Conservation (phyloP, 2,113 vertebrate genomes). For the Aplodontia rufa region DNA sequence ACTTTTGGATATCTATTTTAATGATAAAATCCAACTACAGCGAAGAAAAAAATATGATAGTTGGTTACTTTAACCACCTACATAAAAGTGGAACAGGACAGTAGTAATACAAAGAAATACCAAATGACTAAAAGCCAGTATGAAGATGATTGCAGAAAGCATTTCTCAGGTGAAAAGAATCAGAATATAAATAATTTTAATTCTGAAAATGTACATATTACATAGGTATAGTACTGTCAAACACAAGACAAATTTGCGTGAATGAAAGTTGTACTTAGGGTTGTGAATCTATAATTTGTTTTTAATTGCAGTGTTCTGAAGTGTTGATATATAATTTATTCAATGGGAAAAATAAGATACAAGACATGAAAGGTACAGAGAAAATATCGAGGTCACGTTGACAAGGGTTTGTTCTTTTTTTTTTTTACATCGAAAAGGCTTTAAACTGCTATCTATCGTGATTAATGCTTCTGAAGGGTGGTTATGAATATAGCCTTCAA, state of each 20-base stretch:
- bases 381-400: neutral
- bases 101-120: neutral
- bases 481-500: neutral
- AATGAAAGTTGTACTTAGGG: constrained; percentile 19
- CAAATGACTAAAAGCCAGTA: constrained; percentile 1
- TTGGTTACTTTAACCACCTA: neutral
- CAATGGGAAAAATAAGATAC: neutral
- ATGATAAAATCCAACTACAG: neutral
- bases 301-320: neutral
- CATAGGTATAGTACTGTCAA: neutral
- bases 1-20: neutral
- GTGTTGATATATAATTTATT: neutral
- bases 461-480: neutral
- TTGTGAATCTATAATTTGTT: neutral
- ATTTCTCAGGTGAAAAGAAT: constrained; percentile 10
- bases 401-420: neutral
- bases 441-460: constrained; percentile 29
- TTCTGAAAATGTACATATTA: neutral
- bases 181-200: constrained; percentile 34
- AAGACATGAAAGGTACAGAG: neutral
- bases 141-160: neutral
- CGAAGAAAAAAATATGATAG: neutral
- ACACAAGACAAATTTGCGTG: neutral
- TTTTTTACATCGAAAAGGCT: too few relatives aligned
- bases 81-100: neutral